Conservation (phyloP, 2,888 invertebrate genomes). For the Melinaea marsaeus region DNA sequence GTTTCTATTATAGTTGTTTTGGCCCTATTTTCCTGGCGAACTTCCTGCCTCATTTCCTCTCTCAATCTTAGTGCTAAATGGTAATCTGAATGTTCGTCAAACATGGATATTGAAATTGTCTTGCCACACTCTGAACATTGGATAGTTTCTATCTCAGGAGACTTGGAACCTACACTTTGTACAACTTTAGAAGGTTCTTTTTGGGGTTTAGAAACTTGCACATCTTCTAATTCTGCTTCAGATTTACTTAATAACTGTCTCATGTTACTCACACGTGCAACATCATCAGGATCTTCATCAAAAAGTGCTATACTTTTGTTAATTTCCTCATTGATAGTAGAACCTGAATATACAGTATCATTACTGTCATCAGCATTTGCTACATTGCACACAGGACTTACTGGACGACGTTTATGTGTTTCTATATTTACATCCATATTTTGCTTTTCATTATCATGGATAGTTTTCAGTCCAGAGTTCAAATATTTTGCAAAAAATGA, state of each 20-base stretch:
- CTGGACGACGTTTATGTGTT: constrained; percentile 31
- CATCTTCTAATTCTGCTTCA: constrained; percentile 32
- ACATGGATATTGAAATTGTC: constrained; percentile 72
- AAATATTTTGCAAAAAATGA: constrained; percentile 71
- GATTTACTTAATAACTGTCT: constrained; percentile 54
- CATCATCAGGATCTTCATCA: constrained; percentile 58
- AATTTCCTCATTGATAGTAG: constrained; percentile 70
- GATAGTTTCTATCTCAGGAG: constrained; percentile 37
- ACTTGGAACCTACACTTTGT: background rate
- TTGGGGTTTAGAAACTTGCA: constrained; percentile 13
- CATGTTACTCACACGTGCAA: constrained; percentile 53
- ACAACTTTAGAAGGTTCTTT: constrained; percentile 23
- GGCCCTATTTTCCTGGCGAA: constrained; percentile 42
- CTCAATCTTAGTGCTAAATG: constrained; percentile 84
- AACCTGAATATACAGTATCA: constrained; percentile 63
- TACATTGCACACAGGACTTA: constrained; percentile 50
- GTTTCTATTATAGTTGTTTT: constrained; percentile 35
- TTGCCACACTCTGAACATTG: constrained; percentile 83
- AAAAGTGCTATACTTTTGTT: constrained; percentile 69
- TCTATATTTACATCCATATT: constrained; percentile 16
- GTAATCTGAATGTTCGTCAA: constrained; percentile 84
- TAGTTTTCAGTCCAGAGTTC: constrained; percentile 33
- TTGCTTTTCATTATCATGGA: constrained; percentile 1
- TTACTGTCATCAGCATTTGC: constrained; percentile 60
- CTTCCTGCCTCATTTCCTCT: constrained; percentile 70